Conservation (phyloP, 2,113 vertebrate genomes). For the Mesocricetus auratus region DNA sequence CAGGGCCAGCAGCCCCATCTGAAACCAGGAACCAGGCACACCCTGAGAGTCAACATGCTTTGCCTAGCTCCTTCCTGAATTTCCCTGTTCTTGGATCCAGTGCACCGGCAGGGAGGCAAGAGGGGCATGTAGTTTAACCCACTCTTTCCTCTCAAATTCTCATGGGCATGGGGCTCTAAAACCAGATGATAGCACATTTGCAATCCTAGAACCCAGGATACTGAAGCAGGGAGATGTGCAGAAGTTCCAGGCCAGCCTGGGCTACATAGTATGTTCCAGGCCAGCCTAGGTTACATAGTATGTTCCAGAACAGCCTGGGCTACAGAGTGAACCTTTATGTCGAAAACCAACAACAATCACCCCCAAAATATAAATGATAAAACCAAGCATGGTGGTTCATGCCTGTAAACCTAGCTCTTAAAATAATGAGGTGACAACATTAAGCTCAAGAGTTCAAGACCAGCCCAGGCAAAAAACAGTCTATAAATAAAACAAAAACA, state of each 20-base stretch:
- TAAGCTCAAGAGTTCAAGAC: background rate
- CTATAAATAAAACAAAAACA: background rate
- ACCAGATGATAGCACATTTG: background rate
- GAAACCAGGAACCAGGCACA: constrained; percentile 43
- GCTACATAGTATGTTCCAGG: background rate
- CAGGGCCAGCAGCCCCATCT: background rate
- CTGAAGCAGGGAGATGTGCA: no score
- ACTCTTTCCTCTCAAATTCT: constrained; percentile 19
- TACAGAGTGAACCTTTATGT: background rate
- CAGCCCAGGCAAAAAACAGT: background rate
- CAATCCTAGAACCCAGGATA: background rate
- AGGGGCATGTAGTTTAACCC: background rate
- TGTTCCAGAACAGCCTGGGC: background rate
- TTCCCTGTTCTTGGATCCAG: background rate
- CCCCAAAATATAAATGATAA: background rate
- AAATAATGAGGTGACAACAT: background rate
- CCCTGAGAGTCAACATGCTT: constrained; percentile 73
- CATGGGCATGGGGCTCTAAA: constrained; percentile 56
- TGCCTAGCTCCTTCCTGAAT: constrained; percentile 71
- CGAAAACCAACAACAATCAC: background rate
- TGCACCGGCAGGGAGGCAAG: background rate
- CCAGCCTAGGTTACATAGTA: no score
- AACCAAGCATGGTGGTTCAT: background rate
- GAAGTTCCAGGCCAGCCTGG: background rate
- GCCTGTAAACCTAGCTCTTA: background rate